A percentile compares a stretch with the other conserved stretches of the same genome.
Evolutionary conservation across 2,113 vertebrate genomes (phyloP).

Genomic region (Axis porcinus): DNA sequence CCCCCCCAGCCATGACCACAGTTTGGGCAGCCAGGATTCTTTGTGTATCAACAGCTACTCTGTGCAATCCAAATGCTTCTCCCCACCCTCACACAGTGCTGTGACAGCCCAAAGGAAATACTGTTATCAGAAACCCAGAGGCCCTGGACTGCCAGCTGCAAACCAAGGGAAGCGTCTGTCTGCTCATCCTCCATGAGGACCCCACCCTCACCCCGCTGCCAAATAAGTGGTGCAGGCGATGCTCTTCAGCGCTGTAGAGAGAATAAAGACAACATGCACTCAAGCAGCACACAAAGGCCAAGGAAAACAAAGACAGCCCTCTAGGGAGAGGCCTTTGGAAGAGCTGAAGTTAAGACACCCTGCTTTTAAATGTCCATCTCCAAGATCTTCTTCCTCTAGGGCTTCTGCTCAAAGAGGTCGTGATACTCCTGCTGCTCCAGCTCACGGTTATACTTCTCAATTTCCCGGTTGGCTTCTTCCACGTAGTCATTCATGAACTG

Average conservation of each 20-base stretch:
- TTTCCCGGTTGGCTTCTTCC: conserved; percentile 91
- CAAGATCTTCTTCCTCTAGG: conserved; percentile 29
- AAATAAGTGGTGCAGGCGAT: conserved; percentile 57
- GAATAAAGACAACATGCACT: conserved; percentile 78
- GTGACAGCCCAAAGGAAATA: not conserved
- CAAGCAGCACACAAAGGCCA: conserved; percentile 69
- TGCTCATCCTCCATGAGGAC: not conserved
- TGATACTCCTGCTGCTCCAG: conserved; percentile 89
- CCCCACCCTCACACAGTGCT: not conserved
- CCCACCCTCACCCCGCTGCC: not conserved
- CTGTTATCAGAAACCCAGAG: not conserved
- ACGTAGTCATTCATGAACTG: conserved; percentile 93
- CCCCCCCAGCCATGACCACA: not conserved
- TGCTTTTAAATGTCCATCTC: not conserved
- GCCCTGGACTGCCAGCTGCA: not conserved
- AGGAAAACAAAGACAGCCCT: conserved; percentile 64
- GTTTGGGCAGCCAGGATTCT: not conserved
- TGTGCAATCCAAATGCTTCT: not conserved
- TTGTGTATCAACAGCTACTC: not conserved
- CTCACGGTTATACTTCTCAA: conserved; percentile 92
- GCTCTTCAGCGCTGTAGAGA: conserved; percentile 62
- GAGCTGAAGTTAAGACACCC: not conserved
- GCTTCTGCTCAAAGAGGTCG: conserved; percentile 91
- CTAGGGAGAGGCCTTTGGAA: conserved; percentile 43
- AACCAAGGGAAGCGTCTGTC: not conserved